Base-by-base conservation (phyloP, 2,797 vertebrate species). In the Ctenosaura bakeri region DNA sequence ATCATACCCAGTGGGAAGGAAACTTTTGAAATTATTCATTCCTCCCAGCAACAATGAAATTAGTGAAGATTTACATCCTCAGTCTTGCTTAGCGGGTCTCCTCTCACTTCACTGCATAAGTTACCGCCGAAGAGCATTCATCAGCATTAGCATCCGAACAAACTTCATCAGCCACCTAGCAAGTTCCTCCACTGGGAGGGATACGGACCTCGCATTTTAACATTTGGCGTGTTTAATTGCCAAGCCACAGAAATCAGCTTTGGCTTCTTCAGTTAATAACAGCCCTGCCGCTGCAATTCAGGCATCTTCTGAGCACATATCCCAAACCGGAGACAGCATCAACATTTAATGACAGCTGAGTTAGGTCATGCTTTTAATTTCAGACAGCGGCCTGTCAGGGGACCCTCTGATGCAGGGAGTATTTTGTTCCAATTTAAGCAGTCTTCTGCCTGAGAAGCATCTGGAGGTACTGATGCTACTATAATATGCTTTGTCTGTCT, bases 211-310 rank as follows among this genome's bases (percentile, higher is more conserved):
- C 89, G 89, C 89, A 85, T 42, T 95, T 95, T 83, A 86, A 91
- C 91, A 80, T 90, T 62, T 13, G 88, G 59, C 76, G 83, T 90
- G 91, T 62, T 91, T 42, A 32, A 94, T 93, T 94, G 94, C 90
- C 81, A 92, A 87, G 88, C 90, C 85, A 14, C 78, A 16, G 90
- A 90, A 93, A 89, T 50, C 79, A 16, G 0, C 50, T 76, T 92
- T 90, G 88, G 92, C 87, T 91, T 90, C 92, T 64, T 6, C 89
- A 86, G 93, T 94, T 94, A 12, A 69, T n/a, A 84, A 91, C 88
- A 86, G 83, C 12, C 9, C 85, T 79, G 83, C 2, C 73, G 85
- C 4, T 76, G 83, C 87, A 92, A 88, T 0, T 0, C 0, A 16
- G 78, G 91, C 56, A 71, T 10, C 54, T 29, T 87, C 35, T 83